These are phyloP conservation scores for Laterallus jamaicensis DNA, from an alignment of 2,113 vertebrate genomes.

Conservation along the genomic window DNA sequence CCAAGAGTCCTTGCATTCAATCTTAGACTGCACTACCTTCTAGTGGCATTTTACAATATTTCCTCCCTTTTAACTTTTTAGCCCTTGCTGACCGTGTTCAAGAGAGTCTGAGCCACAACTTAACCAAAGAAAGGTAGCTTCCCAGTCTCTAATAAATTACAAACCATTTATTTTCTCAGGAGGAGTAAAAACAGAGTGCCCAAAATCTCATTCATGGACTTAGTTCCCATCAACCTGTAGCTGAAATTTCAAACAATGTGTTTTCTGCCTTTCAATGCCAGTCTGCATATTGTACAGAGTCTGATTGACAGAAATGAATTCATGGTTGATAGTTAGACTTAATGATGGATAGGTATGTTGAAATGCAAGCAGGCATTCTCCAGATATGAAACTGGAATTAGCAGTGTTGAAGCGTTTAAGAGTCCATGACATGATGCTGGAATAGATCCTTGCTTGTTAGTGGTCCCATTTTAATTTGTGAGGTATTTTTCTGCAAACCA, in stretches of 20 bases:
- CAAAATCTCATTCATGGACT: background rate
- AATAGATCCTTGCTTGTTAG: background rate
- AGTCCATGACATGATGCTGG: background rate
- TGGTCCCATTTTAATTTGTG: background rate
- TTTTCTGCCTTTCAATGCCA: background rate
- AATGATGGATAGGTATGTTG: background rate
- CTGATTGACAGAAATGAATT: background rate
- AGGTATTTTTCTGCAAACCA: constrained; percentile 18
- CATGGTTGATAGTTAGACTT: background rate
- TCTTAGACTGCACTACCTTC: background rate
- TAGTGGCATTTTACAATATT: background rate
- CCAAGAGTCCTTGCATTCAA: background rate
- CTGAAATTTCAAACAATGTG: background rate
- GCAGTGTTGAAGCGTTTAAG: background rate
- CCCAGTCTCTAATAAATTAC: background rate
- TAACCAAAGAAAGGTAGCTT: background rate
- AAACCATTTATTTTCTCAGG: background rate
- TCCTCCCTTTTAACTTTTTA: background rate
- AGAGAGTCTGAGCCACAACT: background rate
- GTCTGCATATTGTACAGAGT: background rate
- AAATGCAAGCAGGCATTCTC: background rate
- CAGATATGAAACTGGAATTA: background rate
- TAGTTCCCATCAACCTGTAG: background rate
- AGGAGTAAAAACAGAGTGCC: background rate
- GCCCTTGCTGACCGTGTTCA: background rate